A percentile compares a stretch with the other conserved stretches of the same genome.
These are phyloP conservation scores for Holotrichia oblita DNA, from an alignment of 1,140 invertebrate species.

Conservation along the genomic window DNA sequence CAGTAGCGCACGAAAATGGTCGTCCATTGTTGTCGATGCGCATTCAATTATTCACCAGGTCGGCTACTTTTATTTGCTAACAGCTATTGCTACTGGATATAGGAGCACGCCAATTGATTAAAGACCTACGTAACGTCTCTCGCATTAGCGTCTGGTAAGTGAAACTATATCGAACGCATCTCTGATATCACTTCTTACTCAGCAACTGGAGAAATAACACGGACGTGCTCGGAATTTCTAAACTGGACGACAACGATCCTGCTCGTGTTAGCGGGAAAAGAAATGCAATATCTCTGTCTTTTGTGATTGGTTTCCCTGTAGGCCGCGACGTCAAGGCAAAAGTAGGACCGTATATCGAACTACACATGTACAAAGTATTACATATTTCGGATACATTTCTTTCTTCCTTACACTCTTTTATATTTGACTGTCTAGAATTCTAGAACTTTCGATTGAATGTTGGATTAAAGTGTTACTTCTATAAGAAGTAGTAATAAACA, in stretches of 20 bases:
- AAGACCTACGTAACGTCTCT: constrained; percentile 30
- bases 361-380: neutral
- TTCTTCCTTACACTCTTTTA: too few species aligned
- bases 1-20: constrained; percentile 15
- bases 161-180: constrained; percentile 23
- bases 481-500: too few species aligned
- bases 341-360: neutral
- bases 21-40: constrained; percentile 43
- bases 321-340: neutral
- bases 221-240: constrained; percentile 54
- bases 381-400: too few species aligned
- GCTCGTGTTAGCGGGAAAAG: constrained; percentile 2
- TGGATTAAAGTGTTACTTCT: too few species aligned
- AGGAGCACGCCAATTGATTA: constrained; percentile 40
- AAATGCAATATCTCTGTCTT: constrained; percentile 26
- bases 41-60: constrained; percentile 43
- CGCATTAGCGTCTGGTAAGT: neutral
- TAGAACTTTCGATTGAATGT: too few species aligned
- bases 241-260: constrained; percentile 24
- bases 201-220: constrained; percentile 50
- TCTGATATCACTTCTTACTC: neutral
- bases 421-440: too few species aligned
- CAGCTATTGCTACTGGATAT: constrained; percentile 56
- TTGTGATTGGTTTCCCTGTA: constrained; percentile 19
- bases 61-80: constrained; percentile 55